A percentile compares a stretch with the other conserved stretches of the same genome.
Conservation (phyloP, 2,888 invertebrate genomes). For the Perithous albicinctus region DNA sequence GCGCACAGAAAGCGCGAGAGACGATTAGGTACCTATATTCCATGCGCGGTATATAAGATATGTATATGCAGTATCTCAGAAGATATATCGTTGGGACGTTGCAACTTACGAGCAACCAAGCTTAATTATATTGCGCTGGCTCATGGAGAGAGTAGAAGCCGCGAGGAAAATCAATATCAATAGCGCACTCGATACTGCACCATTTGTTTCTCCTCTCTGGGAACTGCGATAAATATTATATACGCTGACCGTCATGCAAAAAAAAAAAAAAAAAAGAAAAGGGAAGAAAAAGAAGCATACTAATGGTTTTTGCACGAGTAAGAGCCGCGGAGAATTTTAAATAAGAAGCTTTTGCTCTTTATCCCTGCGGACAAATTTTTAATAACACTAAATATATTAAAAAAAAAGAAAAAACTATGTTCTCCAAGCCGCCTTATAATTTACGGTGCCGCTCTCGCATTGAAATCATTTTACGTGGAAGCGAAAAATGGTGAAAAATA, state of each 20-base stretch:
- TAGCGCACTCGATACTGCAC: slow-evolving; percentile 21
- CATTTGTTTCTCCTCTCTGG: slow-evolving; percentile 4
- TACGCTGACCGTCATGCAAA: neutral
- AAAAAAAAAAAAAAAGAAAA: too few species aligned
- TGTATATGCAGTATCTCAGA: slow-evolving; percentile 21
- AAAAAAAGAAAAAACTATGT: neutral
- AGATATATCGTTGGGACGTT: slow-evolving; percentile 39
- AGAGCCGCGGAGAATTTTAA: neutral
- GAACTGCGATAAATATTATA: neutral
- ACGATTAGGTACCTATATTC: slow-evolving; percentile 5
- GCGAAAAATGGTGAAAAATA: slow-evolving; percentile 1
- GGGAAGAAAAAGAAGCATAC: neutral
- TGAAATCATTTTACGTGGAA: neutral
- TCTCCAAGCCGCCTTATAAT: neutral
- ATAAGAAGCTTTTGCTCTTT: neutral
- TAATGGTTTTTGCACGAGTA: neutral
- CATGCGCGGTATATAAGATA: neutral
- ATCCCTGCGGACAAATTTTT: neutral
- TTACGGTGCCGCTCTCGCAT: neutral
- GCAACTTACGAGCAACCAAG: slow-evolving; percentile 41
- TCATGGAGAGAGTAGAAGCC: neutral
- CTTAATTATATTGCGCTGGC: slow-evolving; percentile 42
- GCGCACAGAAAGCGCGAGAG: neutral
- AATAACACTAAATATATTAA: neutral
- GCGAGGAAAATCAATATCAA: slow-evolving; percentile 35